A percentile compares a stretch with the other conserved stretches of the same genome.
These are phyloP conservation scores for Lepidurus arcticus DNA, from an alignment of 1,140 invertebrate genomes.

Conservation along the genomic window DNA sequence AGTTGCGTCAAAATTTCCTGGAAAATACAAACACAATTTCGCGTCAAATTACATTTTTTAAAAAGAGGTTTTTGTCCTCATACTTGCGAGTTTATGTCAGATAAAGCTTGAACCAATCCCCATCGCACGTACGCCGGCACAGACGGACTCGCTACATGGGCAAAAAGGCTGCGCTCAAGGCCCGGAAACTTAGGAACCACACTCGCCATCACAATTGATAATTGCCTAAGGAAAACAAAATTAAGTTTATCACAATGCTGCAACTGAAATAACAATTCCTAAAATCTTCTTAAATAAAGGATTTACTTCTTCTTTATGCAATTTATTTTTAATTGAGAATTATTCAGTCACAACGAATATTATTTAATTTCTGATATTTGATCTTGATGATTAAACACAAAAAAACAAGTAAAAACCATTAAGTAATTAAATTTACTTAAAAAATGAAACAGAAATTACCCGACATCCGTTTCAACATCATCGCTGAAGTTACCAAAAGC, in stretches of 20 bases:
- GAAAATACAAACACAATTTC: not conserved
- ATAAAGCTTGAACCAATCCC: slow-evolving; percentile 28
- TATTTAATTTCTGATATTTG: too few relatives aligned
- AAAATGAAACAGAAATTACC: not conserved
- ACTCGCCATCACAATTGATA: not conserved
- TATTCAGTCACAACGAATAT: too few relatives aligned
- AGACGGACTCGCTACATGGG: not conserved
- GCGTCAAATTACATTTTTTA: not conserved
- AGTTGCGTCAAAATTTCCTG: not conserved
- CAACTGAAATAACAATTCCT: not conserved
- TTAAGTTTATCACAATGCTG: not conserved
- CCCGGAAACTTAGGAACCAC: not conserved
- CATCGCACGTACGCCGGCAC: slow-evolving; percentile 25
- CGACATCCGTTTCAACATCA: not conserved
- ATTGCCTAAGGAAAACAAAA: not conserved
- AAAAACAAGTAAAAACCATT: too few relatives aligned
- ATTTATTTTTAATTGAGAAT: too few relatives aligned
- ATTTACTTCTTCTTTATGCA: too few relatives aligned
- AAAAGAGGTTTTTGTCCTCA: not conserved
- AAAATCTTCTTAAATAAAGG: too few relatives aligned
- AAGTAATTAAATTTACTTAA: too few relatives aligned
- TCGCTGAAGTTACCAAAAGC: not conserved
- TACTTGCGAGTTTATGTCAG: not conserved
- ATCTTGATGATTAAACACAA: too few relatives aligned
- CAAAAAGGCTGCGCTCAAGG: not conserved